phyloP scores from a whole-genome alignment of 1,140 invertebrate species.

The Diachasmimorpha longicaudata region DNA sequence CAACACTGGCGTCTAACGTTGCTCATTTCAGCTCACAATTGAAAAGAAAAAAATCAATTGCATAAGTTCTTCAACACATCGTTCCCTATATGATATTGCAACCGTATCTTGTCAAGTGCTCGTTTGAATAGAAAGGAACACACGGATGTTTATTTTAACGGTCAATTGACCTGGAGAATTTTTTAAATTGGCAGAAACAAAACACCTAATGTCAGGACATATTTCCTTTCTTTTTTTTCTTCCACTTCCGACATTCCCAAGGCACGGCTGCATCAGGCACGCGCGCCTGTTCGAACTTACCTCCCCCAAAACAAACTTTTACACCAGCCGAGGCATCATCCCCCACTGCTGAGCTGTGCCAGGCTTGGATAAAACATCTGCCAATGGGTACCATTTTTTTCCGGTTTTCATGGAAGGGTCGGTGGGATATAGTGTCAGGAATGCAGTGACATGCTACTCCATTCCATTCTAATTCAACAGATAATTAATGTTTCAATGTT shows the following conservation, averaged over 20 bases:
- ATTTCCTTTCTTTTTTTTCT: background rate
- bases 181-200: background rate
- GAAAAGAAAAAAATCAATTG: background rate
- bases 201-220: background rate
- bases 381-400: constrained; percentile 4
- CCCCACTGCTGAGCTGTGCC: background rate
- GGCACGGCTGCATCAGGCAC: background rate
- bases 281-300: background rate
- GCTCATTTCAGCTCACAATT: background rate
- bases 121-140: background rate
- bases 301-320: background rate
- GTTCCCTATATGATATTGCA: background rate
- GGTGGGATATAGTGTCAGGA: background rate
- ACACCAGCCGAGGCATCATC: background rate
- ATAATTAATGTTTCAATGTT: background rate
- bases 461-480: background rate
- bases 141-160: background rate
- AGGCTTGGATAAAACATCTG: constrained; percentile 7
- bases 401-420: background rate
- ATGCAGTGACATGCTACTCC: background rate
- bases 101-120: background rate
- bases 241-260: background rate
- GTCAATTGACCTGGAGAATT: background rate
- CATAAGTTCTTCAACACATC: background rate
- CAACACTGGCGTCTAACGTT: background rate